Evolutionary conservation across 2,113 vertebrate genomes (phyloP).

Genomic region (Lichenostomus cassidix): DNA sequence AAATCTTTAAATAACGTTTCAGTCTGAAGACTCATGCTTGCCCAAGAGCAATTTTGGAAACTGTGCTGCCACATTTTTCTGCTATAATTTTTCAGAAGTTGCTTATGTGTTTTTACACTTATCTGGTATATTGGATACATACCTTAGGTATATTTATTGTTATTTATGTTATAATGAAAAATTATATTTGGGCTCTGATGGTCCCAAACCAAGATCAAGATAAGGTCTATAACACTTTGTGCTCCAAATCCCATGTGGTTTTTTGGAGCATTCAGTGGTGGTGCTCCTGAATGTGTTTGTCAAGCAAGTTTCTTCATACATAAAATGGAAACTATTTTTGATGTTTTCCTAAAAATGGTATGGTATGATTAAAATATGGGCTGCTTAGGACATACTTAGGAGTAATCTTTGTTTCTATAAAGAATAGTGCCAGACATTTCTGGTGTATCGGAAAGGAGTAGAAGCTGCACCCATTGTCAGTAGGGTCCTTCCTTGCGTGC

Average conservation of each 20-base stretch:
- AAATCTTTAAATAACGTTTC: neutral
- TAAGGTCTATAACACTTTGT: neutral
- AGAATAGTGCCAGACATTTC: neutral
- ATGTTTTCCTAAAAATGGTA: neutral
- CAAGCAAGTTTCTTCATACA: neutral
- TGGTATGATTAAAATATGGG: neutral
- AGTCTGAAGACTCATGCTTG: neutral
- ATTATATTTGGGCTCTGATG: neutral
- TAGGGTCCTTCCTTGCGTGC: neutral
- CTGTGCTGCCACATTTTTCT: neutral
- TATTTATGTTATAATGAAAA: neutral
- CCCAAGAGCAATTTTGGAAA: neutral
- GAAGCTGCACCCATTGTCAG: accelerated
- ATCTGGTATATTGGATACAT: neutral
- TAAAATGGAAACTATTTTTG: neutral
- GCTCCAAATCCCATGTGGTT: accelerated
- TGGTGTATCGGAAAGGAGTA: neutral
- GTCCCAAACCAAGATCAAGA: neutral
- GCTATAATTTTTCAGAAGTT: neutral
- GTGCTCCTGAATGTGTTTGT: neutral
- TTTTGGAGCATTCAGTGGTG: neutral
- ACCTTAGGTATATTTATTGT: neutral
- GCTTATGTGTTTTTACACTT: neutral
- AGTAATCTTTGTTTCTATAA: neutral
- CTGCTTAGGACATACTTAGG: neutral